phyloP scores from a whole-genome alignment of 2,888 invertebrate species.

The Eupithecia subfuscata region DNA sequence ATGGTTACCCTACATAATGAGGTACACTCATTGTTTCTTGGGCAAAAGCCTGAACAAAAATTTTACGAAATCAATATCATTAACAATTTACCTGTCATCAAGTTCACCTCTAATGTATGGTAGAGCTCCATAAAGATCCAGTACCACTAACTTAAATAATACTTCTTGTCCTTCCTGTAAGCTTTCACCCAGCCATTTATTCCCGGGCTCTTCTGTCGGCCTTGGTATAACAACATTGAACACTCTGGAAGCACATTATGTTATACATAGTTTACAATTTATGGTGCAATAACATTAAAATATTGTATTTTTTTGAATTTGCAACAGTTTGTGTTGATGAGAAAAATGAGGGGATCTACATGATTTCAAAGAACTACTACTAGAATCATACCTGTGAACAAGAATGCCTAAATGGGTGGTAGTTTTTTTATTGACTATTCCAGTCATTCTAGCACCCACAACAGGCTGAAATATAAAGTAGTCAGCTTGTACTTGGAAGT shows the following conservation, averaged over 20 bases:
- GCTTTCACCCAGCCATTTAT: slow-evolving; percentile 84
- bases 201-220: slow-evolving; percentile 76
- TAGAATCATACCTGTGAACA: slow-evolving; percentile 82
- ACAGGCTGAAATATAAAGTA: slow-evolving; percentile 86
- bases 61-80: neutral
- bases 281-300: neutral
- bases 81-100: slow-evolving; percentile 71
- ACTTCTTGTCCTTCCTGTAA: slow-evolving; percentile 85
- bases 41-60: neutral
- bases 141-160: slow-evolving; percentile 82
- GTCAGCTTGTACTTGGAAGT: slow-evolving; percentile 87
- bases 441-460: slow-evolving; percentile 85
- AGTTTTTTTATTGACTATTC: slow-evolving; percentile 87
- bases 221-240: slow-evolving; percentile 89
- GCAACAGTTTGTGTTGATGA: neutral
- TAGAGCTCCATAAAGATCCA: slow-evolving; percentile 84
- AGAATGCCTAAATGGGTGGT: slow-evolving; percentile 87
- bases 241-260: slow-evolving; percentile 66
- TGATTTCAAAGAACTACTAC: neutral
- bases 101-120: slow-evolving; percentile 87
- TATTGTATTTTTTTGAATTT: neutral
- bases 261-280: neutral
- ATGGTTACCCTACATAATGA: neutral
- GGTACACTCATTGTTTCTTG: neutral
- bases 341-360: neutral